Conservation (phyloP, 2,888 invertebrate genomes). For the Noctua janthe region DNA sequence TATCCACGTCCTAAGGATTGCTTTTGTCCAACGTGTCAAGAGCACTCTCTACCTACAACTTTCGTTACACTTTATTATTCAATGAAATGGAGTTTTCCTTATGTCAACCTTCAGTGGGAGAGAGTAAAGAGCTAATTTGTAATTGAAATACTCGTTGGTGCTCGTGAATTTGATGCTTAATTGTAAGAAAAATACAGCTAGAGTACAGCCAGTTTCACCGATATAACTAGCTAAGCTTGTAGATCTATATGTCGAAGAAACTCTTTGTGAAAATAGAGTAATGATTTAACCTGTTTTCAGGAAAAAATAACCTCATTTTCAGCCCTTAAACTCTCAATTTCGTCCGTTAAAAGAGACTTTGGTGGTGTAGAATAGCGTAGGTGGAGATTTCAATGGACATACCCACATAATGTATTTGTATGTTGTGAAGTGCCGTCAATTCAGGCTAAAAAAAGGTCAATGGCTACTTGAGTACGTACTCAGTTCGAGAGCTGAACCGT, state of each 20-base stretch:
- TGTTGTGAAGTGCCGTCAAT: constrained; percentile 66
- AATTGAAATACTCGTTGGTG: constrained; percentile 37
- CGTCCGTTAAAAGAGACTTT: constrained; percentile 27
- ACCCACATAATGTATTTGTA: constrained; percentile 64
- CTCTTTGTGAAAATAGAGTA: constrained; percentile 29
- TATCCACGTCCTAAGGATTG: constrained; percentile 38
- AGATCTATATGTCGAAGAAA: neutral
- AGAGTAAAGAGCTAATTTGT: constrained; percentile 47
- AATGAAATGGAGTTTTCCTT: constrained; percentile 56
- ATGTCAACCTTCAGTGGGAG: constrained; percentile 49
- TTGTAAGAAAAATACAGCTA: constrained; percentile 35
- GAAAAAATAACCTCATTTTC: constrained; percentile 38
- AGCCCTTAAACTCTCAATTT: constrained; percentile 47
- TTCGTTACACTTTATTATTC: constrained; percentile 54
- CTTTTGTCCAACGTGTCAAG: constrained; percentile 56
- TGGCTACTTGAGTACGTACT: constrained; percentile 74
- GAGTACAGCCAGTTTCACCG: neutral
- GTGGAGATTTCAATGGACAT: constrained; percentile 63
- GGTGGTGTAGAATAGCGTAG: constrained; percentile 38
- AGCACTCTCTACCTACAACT: constrained; percentile 45
- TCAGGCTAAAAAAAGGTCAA: constrained; percentile 76
- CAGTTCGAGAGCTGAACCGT: constrained; percentile 68
- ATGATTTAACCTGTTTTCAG: constrained; percentile 6
- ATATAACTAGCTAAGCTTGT: neutral
- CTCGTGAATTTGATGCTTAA: constrained; percentile 26